A percentile compares a stretch with the other conserved stretches of the same genome.
Conservation (phyloP, 1,140 invertebrate species). For the Lordiphosa collinella region DNA sequence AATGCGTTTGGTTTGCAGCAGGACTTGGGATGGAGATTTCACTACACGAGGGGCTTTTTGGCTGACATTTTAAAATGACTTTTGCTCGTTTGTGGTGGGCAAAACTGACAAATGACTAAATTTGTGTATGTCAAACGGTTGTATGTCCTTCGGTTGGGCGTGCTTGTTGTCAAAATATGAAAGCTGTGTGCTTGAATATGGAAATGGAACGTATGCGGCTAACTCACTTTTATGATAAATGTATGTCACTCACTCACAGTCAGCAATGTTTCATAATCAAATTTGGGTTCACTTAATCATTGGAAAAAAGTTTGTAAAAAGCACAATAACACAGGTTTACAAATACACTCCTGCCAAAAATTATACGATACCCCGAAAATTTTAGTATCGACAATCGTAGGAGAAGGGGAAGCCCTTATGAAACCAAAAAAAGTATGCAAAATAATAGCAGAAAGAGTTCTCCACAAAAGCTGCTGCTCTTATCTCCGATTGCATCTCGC, state of each 20-base stretch:
- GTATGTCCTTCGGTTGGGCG: not conserved
- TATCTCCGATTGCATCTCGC: too few species aligned
- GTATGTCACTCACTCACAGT: conserved; percentile 17
- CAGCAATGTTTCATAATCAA: conserved; percentile 51
- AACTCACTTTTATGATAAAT: conserved; percentile 24
- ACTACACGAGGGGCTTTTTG: conserved; percentile 22
- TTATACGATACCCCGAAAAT: too few species aligned
- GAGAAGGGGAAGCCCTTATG: too few species aligned
- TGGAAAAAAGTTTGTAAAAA: conserved; percentile 19
- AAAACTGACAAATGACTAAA: conserved; percentile 52
- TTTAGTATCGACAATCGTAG: too few species aligned
- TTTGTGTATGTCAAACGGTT: conserved; percentile 29
- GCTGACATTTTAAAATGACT: conserved; percentile 48
- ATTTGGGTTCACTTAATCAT: conserved; percentile 18
- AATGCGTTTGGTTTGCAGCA: not conserved
- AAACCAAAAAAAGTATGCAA: too few species aligned
- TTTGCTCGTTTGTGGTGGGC: conserved; percentile 43
- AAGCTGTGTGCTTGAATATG: not conserved
- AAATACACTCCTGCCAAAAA: too few species aligned
- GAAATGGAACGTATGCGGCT: not conserved
- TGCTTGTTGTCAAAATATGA: conserved; percentile 13
- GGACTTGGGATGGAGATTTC: not conserved
- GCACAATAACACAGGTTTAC: too few species aligned
- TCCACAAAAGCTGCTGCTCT: too few species aligned
- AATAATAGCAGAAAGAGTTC: too few species aligned